Evolutionary conservation across 1,140 invertebrate genomes (phyloP).

Genomic region (Chironomus tepperi): DNA sequence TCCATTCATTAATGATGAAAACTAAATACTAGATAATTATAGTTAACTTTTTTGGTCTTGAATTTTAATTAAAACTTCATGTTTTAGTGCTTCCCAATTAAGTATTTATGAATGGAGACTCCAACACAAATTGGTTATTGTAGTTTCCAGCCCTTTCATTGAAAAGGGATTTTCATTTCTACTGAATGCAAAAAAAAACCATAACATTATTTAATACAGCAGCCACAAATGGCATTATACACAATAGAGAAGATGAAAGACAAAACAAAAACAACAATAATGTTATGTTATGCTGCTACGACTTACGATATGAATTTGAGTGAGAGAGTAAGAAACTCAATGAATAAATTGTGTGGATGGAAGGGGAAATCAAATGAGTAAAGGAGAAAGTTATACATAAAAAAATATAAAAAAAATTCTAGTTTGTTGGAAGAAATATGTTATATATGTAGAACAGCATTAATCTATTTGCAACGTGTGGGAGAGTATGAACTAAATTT

Average conservation of each 20-base stretch:
- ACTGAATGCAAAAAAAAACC: neutral
- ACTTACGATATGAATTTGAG: neutral
- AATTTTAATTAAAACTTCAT: too few relatives aligned
- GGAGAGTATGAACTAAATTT: neutral
- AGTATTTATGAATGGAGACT: too few relatives aligned
- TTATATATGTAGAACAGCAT: neutral
- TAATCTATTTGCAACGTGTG: neutral
- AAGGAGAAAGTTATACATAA: neutral
- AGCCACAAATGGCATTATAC: neutral
- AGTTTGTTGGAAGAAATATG: too few relatives aligned
- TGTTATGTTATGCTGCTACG: neutral
- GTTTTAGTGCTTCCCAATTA: too few relatives aligned
- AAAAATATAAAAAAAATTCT: neutral
- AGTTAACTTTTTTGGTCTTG: too few relatives aligned
- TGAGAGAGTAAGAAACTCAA: neutral
- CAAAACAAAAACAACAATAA: neutral
- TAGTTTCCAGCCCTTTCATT: too few relatives aligned
- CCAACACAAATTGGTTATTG: too few relatives aligned
- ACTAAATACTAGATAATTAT: too few relatives aligned
- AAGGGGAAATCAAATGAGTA: neutral
- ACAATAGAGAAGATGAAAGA: neutral
- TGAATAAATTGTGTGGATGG: neutral
- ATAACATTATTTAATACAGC: constrained; percentile 3
- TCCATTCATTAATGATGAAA: too few relatives aligned
- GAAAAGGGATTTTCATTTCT: neutral